A percentile compares a stretch with the other conserved stretches of the same genome.
Evolutionary conservation across 2,888 invertebrate species (phyloP).

Genomic region (Pilophorus perplexus): DNA sequence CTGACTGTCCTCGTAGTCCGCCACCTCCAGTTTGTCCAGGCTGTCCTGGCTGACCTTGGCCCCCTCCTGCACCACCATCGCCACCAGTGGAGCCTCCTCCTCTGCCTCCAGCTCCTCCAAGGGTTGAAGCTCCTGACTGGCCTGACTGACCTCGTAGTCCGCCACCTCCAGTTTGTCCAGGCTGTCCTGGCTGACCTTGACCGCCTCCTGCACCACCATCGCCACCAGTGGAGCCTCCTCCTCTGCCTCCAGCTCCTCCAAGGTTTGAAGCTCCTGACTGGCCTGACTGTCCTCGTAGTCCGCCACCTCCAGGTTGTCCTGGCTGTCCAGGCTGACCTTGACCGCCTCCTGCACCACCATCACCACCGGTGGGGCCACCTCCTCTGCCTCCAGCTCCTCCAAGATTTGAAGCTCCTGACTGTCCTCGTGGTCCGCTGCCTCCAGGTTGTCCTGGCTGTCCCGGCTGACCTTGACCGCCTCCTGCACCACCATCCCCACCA

Average conservation of each 20-base stretch:
- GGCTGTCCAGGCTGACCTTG: neutral
- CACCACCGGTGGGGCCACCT: too few species aligned
- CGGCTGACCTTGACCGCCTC: neutral
- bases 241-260: neutral
- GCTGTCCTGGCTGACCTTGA: neutral
- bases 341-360: neutral
- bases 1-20: too few species aligned
- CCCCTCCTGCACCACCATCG: slow-evolving; percentile 16
- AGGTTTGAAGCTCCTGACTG: too few species aligned
- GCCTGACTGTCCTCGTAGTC: too few species aligned
- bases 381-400: too few species aligned
- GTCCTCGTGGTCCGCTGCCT: neutral
- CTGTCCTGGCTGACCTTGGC: slow-evolving; percentile 3
- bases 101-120: neutral
- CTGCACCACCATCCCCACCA: slow-evolving; percentile 16
- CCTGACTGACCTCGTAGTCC: too few species aligned
- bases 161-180: neutral
- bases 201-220: neutral
- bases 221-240: neutral
- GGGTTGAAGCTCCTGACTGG: too few species aligned
- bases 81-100: neutral
- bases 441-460: slow-evolving; percentile 6
- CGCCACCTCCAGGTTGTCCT: neutral
- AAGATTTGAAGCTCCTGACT: too few species aligned
- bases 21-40: neutral